Evolutionary conservation across 2,888 invertebrate species (phyloP).

Genomic region (Orthosia gothica): DNA sequence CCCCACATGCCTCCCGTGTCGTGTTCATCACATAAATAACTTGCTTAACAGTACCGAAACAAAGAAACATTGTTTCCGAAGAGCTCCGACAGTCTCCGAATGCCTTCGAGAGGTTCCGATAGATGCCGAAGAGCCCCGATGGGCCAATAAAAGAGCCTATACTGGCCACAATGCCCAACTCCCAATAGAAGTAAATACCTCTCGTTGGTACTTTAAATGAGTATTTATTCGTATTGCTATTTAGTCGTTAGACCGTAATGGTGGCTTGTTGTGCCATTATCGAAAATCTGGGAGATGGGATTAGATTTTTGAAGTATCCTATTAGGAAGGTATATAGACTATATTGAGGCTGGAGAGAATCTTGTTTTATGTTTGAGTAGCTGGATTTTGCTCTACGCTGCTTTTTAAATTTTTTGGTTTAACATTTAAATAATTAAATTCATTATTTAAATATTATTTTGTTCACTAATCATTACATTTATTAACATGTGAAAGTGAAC

Average conservation of each 20-base stretch:
- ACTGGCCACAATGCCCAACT: constrained; percentile 63
- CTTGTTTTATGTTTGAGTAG: constrained; percentile 33
- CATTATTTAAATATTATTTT: too few species aligned
- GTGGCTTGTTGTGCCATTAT: constrained; percentile 33
- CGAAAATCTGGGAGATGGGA: constrained; percentile 52
- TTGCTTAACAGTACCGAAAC: constrained; percentile 67
- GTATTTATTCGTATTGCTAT: constrained; percentile 57
- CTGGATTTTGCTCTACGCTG: neutral
- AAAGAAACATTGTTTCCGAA: constrained; percentile 72
- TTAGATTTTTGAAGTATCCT: constrained; percentile 56
- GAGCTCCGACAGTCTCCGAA: constrained; percentile 53
- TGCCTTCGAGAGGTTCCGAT: constrained; percentile 44
- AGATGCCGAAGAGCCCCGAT: constrained; percentile 72
- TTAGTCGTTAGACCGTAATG: constrained; percentile 41
- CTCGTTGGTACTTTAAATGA: constrained; percentile 53
- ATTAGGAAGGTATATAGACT: constrained; percentile 30
- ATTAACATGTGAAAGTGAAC: neutral
- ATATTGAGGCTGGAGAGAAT: constrained; percentile 18
- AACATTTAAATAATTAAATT: neutral
- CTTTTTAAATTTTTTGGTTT: neutral
- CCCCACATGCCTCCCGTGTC: constrained; percentile 55
- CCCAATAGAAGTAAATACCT: constrained; percentile 65
- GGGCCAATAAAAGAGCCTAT: constrained; percentile 78
- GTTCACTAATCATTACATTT: too few species aligned
- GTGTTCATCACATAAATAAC: constrained; percentile 72